These are phyloP conservation scores for Takifugu rubripes DNA, from an alignment of 2,797 vertebrate species.

Conservation along the genomic window DNA sequence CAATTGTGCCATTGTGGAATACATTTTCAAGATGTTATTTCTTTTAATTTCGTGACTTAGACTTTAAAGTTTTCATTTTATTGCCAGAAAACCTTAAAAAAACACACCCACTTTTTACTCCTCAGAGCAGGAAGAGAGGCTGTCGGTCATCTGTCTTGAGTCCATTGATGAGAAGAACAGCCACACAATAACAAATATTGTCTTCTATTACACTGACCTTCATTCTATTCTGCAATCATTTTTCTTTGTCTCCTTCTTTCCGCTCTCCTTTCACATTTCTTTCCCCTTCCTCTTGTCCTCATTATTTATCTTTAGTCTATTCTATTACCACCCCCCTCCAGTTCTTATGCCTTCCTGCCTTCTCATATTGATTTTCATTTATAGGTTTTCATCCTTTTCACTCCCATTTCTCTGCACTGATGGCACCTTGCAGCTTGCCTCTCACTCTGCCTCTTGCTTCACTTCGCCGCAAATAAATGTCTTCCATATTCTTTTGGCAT, in stretches of 20 bases:
- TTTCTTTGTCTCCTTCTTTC: conserved; percentile 68
- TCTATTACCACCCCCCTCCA: conserved; percentile 63
- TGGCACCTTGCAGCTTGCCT: conserved; percentile 65
- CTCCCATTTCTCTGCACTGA: conserved; percentile 75
- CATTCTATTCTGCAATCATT: conserved; percentile 67
- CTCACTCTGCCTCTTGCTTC: conserved; percentile 59
- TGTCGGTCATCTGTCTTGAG: conserved; percentile 35
- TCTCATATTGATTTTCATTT: conserved; percentile 83
- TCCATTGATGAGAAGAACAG: conserved; percentile 55
- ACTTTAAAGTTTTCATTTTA: no score
- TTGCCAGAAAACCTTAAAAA: background rate
- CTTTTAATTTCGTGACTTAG: no score
- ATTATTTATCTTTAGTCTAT: conserved; percentile 81
- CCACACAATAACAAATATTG: conserved; percentile 74
- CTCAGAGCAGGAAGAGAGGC: conserved; percentile 12
- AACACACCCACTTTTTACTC: background rate
- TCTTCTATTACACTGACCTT: conserved; percentile 25
- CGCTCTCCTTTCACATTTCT: conserved; percentile 61
- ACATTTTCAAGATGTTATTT: no score
- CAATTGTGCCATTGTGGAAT: no score
- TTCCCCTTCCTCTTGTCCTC: conserved; percentile 67
- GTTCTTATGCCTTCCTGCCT: conserved; percentile 76
- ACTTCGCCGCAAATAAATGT: conserved; percentile 45
- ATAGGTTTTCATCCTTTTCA: conserved; percentile 82
- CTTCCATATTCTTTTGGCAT: conserved; percentile 47